Percentiles rank a stretch among this genome's conserved stretches.
Evolutionary conservation across 92 coral and sea anemone species (phyloP).

Genomic region (Metridium senile): DNA sequence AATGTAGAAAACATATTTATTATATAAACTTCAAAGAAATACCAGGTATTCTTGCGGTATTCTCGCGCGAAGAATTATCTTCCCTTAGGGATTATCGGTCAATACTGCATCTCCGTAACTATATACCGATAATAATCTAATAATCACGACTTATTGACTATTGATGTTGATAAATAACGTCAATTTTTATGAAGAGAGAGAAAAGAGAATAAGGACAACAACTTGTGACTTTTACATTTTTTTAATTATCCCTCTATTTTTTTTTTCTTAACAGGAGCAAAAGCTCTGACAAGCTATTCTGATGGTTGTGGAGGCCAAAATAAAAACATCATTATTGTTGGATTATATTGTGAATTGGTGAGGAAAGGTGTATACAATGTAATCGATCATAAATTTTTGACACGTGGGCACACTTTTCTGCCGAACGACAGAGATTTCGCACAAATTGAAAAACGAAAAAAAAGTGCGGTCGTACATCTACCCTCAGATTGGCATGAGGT

Average conservation of each 20-base stretch:
- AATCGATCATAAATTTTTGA: slow-evolving; percentile 28
- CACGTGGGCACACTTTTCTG: slow-evolving; percentile 50
- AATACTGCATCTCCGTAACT: too few relatives aligned
- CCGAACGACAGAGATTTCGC: slow-evolving; percentile 50
- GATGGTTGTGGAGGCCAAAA: slow-evolving; percentile 52
- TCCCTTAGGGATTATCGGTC: too few relatives aligned
- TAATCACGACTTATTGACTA: too few relatives aligned
- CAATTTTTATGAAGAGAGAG: too few relatives aligned
- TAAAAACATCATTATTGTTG: slow-evolving; percentile 18
- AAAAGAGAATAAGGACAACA: too few relatives aligned
- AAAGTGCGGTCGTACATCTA: slow-evolving; percentile 23
- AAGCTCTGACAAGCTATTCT: slow-evolving; percentile 13
- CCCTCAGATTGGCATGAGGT: slow-evolving; percentile 40
- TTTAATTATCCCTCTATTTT: not conserved
- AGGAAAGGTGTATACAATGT: slow-evolving; percentile 13
- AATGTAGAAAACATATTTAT: too few relatives aligned
- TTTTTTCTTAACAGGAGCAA: slow-evolving; percentile 12
- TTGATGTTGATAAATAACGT: too few relatives aligned
- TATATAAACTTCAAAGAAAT: too few relatives aligned
- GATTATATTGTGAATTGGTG: slow-evolving; percentile 9
- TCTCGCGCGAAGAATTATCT: too few relatives aligned
- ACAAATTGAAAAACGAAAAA: slow-evolving; percentile 35
- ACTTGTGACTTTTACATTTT: not conserved
- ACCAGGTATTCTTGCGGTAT: too few relatives aligned
- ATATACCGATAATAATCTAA: too few relatives aligned